Conservation (phyloP, 2,888 invertebrate genomes). For the Pachydiplax longipennis region DNA sequence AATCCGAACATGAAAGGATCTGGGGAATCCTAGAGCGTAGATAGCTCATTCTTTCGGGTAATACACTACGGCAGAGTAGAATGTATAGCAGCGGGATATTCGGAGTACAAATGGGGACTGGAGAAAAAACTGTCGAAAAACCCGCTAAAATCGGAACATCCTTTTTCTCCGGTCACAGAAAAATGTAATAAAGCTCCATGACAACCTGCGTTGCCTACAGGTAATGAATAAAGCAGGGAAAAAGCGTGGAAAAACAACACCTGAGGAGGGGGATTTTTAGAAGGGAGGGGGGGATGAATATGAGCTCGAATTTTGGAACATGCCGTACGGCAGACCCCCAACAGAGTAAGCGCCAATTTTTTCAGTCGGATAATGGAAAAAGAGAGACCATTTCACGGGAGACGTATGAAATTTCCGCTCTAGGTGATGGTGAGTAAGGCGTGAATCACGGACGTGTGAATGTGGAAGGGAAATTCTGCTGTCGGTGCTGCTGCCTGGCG, state of each 20-base stretch:
- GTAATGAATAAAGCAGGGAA: background rate
- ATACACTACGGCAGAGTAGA: no score
- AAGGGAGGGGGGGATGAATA: background rate
- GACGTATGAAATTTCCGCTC: background rate
- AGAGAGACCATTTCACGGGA: background rate
- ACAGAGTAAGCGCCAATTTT: background rate
- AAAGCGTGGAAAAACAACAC: background rate
- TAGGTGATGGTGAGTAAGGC: background rate
- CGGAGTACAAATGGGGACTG: no score
- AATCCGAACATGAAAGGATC: no score
- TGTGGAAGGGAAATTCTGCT: background rate
- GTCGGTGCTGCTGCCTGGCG: background rate
- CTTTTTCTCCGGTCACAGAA: background rate
- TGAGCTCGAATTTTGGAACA: background rate
- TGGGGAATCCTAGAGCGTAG: no score
- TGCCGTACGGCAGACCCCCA: background rate
- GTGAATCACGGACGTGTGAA: background rate
- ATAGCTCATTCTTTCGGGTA: no score
- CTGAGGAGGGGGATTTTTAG: background rate
- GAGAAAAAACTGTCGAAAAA: no score
- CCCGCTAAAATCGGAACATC: background rate
- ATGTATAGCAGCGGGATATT: no score
- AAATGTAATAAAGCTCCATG: background rate
- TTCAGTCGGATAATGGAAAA: background rate
- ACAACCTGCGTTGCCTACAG: background rate